Percentiles rank a stretch among this genome's conserved stretches.
Conservation (phyloP, 2,113 vertebrate genomes). For the Macheiramphus alcinus region DNA sequence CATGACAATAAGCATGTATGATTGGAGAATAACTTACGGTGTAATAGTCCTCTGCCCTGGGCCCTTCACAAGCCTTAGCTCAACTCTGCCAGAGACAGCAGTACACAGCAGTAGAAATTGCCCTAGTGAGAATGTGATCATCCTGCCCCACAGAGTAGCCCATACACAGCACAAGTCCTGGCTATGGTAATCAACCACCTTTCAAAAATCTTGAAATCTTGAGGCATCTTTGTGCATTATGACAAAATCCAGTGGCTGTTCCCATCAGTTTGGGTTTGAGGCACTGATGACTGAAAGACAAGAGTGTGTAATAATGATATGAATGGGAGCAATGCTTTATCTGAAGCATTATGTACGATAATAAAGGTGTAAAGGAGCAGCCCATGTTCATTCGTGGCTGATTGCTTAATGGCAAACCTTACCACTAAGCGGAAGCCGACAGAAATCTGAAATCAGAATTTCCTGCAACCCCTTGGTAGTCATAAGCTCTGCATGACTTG, state of each 20-base stretch:
- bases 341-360: background rate
- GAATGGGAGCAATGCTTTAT: background rate
- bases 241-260: background rate
- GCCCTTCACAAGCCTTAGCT: background rate
- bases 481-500: background rate
- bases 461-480: background rate
- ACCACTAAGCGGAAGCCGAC: background rate
- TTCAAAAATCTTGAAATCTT: background rate
- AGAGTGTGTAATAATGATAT: background rate
- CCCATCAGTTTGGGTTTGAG: background rate
- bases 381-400: accelerated
- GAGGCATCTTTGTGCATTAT: background rate
- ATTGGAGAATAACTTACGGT: accelerated
- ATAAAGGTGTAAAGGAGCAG: background rate
- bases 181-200: background rate
- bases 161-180: background rate
- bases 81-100: background rate
- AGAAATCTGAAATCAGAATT: background rate
- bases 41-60: background rate
- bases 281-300: background rate
- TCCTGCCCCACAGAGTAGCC: background rate
- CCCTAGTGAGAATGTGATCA: background rate
- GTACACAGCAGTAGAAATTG: background rate
- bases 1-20: background rate
- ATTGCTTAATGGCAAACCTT: background rate